Evolutionary conservation across 2,113 vertebrate species (phyloP).

Genomic region (Eurypyga helias): DNA sequence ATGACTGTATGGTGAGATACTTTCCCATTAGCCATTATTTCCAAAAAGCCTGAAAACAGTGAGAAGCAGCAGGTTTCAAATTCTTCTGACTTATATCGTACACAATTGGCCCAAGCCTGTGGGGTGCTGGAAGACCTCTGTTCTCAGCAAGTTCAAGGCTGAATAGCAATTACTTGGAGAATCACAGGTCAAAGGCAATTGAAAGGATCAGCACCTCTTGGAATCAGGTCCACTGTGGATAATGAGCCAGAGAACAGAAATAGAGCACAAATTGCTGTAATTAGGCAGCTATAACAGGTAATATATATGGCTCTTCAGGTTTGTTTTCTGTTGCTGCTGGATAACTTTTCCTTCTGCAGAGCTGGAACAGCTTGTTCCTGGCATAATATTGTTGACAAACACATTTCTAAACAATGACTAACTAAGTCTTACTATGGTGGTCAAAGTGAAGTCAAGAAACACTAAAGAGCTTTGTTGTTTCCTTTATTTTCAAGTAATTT

Average conservation of each 20-base stretch:
- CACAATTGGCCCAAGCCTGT: not conserved
- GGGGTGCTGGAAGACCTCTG: not conserved
- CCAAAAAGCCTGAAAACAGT: slow-evolving; percentile 16
- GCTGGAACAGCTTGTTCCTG: not conserved
- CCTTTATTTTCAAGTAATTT: not conserved
- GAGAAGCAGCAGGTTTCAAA: slow-evolving; percentile 27
- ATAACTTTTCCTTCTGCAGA: not conserved
- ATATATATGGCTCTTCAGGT: not conserved
- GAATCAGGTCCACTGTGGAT: not conserved
- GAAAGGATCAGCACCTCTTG: slow-evolving; percentile 15
- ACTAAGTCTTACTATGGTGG: not conserved
- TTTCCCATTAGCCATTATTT: slow-evolving; percentile 41
- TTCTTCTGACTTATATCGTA: not conserved
- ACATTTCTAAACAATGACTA: not conserved
- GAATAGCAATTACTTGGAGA: slow-evolving; percentile 32
- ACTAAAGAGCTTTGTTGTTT: not conserved
- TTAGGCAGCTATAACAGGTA: slow-evolving; percentile 4
- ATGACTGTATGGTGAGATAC: not conserved
- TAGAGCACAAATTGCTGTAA: slow-evolving; percentile 31
- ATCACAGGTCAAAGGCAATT: slow-evolving; percentile 40
- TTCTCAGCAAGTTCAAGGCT: slow-evolving; percentile 1
- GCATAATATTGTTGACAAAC: not conserved
- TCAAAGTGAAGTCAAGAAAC: not conserved
- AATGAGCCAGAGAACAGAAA: slow-evolving; percentile 38
- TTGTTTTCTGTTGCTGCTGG: not conserved